A percentile compares a stretch with the other conserved stretches of the same genome.
phyloP scores from a whole-genome alignment of 2,113 vertebrate genomes.

The Progne subis region DNA sequence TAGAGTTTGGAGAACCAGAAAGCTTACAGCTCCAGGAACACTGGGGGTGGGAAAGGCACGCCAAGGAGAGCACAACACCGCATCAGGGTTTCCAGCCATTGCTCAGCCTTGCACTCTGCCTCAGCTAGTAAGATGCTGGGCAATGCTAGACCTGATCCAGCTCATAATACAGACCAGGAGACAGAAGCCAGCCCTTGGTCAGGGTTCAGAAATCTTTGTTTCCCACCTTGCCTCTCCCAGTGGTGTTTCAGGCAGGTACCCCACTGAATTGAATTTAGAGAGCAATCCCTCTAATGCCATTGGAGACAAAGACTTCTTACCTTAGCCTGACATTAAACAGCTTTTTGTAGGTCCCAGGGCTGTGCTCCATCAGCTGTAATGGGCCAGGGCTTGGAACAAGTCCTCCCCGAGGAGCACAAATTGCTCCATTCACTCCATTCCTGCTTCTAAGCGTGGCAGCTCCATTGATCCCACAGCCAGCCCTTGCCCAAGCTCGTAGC shows the following conservation, averaged over 20 bases:
- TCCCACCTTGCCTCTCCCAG: neutral
- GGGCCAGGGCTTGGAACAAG: neutral
- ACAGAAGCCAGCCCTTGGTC: neutral
- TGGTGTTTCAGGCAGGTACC: neutral
- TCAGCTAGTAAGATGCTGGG: neutral
- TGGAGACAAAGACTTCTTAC: neutral
- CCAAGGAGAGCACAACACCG: neutral
- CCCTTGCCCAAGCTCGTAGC: neutral
- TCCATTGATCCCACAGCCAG: neutral
- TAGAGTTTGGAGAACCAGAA: neutral
- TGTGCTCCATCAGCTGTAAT: neutral
- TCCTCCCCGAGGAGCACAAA: neutral
- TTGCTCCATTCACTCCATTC: neutral
- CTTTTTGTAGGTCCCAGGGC: neutral
- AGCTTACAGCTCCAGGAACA: neutral
- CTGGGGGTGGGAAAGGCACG: neutral
- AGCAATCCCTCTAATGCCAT: neutral
- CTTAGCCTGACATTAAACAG: neutral
- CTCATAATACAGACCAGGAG: neutral
- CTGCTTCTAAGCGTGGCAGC: rapidly evolving
- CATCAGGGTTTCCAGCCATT: neutral
- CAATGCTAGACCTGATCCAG: neutral
- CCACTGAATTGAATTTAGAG: neutral
- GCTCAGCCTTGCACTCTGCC: neutral
- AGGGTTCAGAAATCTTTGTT: neutral